Evolutionary conservation across 2,888 invertebrate species (phyloP).

Genomic region (Sthenelais limicola): DNA sequence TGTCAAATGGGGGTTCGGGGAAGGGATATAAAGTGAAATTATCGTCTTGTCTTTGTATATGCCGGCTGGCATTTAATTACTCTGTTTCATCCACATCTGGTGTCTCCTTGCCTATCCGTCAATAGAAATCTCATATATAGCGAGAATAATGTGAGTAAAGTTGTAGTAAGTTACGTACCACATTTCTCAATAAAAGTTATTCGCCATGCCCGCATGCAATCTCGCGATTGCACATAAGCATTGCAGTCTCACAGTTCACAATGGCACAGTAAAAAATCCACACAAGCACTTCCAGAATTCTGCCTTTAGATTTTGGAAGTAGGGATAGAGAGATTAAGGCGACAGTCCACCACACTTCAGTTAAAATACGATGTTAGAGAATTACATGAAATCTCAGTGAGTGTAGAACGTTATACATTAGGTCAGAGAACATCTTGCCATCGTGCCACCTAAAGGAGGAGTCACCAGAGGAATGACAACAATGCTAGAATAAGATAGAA

Average conservation of each 20-base stretch:
- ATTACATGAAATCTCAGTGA: conserved; percentile 35
- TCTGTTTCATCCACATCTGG: conserved; percentile 30
- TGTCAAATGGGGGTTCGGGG: no score
- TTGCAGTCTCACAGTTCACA: conserved; percentile 29
- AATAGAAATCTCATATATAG: conserved; percentile 33
- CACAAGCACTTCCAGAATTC: conserved; percentile 27
- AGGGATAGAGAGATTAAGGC: conserved; percentile 26
- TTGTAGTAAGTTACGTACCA: no score
- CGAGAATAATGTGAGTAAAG: no score
- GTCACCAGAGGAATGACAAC: no score
- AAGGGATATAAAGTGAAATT: no score
- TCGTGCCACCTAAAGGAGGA: no score
- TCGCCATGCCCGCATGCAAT: conserved; percentile 21
- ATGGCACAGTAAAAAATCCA: conserved; percentile 36
- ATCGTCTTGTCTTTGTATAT: no score
- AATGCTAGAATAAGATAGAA: no score
- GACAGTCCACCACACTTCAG: conserved; percentile 35
- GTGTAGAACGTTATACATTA: conserved; percentile 33
- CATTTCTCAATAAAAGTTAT: conserved; percentile 27
- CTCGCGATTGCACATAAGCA: not conserved
- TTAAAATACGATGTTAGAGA: conserved; percentile 36
- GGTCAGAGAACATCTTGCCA: no score
- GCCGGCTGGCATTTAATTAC: no score
- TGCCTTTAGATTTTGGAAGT: no score
- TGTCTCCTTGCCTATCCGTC: conserved; percentile 20